Evolutionary conservation across 1,140 invertebrate species (phyloP), one percentile per base, ranked within the genome.

Genomic region (Aphaenogaster floridana): DNA sequence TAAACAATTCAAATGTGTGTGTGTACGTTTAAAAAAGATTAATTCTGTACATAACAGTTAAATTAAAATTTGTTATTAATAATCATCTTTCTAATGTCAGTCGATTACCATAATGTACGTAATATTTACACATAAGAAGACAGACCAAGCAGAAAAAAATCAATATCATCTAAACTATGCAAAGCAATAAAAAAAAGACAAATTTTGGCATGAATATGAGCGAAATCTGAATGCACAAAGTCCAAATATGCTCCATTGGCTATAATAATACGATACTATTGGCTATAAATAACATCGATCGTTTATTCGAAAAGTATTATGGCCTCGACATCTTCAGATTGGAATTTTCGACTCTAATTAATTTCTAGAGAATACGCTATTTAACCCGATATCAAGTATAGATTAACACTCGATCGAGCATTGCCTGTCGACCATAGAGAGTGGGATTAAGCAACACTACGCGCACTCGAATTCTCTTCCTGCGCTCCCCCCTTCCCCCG

Each of bases 401-500:
- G 3, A 61, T 81, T 34, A 36, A 4, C n/a, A n/a, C 39, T 72
- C 6, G 39, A 81, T 71, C 39, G 64, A 7, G 52, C 36, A 81
- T 57, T 15, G 36, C 21, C 36, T 52, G 15, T 64, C 72, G 28
- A 48, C 15, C 17, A 6, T 17, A 48, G 13, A 61, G 28, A 78
- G 42, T 34, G 34, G 54, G 9, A 36, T 68, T 42, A 34, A 83
- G 39, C 42, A 71, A 81, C 21, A 42, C 9, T 39, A 36, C 36
- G 9, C 36, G n/a, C 15, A 42, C 57, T 28, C 45, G 13, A 66
- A 64, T 42, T 54, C 78, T 28, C 36, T 15, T 64, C 28, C 28
- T 2, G 21, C 7, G 50, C 39, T 57, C 39, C 42, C 6, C 17
- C 2, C 3, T 28, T 1, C 17, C 2, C 3, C 64, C 52, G 61